A percentile compares a stretch with the other conserved stretches of the same genome.
Evolutionary conservation across 1,140 invertebrate species (phyloP).

Genomic region (Sesamia nonagrioides): DNA sequence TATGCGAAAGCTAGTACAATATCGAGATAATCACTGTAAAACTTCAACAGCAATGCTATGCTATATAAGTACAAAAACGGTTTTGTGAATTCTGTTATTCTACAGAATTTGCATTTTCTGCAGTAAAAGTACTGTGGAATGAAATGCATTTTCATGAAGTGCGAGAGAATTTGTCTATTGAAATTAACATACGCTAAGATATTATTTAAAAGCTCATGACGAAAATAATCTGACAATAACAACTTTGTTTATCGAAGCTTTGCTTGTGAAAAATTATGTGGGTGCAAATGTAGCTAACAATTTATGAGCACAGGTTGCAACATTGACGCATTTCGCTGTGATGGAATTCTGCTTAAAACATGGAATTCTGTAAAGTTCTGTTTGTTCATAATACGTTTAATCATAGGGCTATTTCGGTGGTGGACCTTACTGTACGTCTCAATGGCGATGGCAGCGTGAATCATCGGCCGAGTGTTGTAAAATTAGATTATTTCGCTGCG

Average conservation of each 20-base stretch:
- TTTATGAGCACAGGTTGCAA: slow-evolving; percentile 28
- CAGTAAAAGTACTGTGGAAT: not conserved
- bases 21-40: not conserved
- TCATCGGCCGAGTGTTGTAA: slow-evolving; percentile 60
- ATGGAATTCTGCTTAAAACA: slow-evolving; percentile 29
- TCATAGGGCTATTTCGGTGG: slow-evolving; percentile 57
- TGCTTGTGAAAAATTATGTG: slow-evolving; percentile 8
- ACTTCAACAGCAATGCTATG: not conserved
- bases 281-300: slow-evolving; percentile 28
- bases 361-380: slow-evolving; percentile 32
- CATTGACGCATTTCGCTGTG: not conserved
- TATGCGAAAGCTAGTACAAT: slow-evolving; percentile 20
- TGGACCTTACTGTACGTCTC: slow-evolving; percentile 65
- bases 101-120: not conserved
- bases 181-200: not conserved
- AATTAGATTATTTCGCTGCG: slow-evolving; percentile 62
- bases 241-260: slow-evolving; percentile 14
- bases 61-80: not conserved
- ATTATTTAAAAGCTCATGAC: not conserved
- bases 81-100: slow-evolving; percentile 10
- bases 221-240: slow-evolving; percentile 12
- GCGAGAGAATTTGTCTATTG: not conserved
- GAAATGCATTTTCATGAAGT: slow-evolving; percentile 24
- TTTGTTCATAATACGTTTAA: slow-evolving; percentile 57
- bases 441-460: slow-evolving; percentile 67